These are phyloP conservation scores for Aplodontia rufa DNA, from an alignment of 2,113 vertebrate species.

Conservation along the genomic window DNA sequence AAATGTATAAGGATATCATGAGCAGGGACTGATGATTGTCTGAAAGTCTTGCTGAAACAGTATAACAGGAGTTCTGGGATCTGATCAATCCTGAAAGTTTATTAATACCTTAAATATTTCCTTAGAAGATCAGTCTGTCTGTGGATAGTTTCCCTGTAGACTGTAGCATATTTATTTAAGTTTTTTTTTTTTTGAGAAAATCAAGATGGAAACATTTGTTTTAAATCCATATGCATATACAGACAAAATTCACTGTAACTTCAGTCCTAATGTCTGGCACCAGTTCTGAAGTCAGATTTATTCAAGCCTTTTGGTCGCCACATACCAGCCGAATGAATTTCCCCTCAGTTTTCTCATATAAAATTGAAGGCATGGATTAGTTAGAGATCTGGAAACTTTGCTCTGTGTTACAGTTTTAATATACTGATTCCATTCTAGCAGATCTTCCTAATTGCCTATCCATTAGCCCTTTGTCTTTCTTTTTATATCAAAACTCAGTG, in stretches of 20 bases:
- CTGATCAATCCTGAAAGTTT: not conserved
- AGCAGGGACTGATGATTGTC: not conserved
- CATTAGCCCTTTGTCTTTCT: not conserved
- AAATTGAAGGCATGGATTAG: not conserved
- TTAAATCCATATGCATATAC: not conserved
- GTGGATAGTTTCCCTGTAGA: not conserved
- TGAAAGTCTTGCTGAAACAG: not conserved
- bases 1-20: too few species aligned
- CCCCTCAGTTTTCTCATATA: not conserved
- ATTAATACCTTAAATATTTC: not conserved
- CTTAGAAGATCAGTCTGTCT: not conserved
- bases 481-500: not conserved
- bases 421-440: not conserved
- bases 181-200: slow-evolving; percentile 37
- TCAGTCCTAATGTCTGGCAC: not conserved
- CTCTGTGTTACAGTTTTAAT: not conserved
- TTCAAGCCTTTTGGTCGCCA: not conserved
- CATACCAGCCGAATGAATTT: not conserved
- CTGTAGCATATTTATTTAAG: not conserved
- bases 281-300: not conserved
- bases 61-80: not conserved
- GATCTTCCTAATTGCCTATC: not conserved
- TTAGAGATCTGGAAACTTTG: not conserved
- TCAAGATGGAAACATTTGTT: slow-evolving; percentile 37
- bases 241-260: not conserved